phyloP scores from a whole-genome alignment of 2,113 vertebrate species.

The Coreoperca whiteheadi region DNA sequence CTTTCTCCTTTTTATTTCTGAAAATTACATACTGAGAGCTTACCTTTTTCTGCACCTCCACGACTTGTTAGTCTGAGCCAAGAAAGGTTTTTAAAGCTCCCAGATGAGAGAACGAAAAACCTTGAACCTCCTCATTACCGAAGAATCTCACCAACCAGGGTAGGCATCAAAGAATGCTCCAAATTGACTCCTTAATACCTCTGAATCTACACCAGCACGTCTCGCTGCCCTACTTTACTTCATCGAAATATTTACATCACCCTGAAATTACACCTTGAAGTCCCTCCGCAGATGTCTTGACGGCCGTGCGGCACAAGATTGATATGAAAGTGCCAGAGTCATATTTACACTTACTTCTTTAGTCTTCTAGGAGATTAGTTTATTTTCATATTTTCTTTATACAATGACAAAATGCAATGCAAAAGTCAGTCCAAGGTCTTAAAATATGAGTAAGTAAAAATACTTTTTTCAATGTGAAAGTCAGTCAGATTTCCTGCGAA shows the following conservation, averaged over 20 bases:
- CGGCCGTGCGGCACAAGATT: background rate
- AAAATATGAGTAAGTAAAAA: background rate
- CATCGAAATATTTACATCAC: constrained; percentile 42
- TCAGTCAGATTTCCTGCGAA: background rate
- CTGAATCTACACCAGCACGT: constrained; percentile 51
- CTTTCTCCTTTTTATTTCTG: constrained; percentile 28
- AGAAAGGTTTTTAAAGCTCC: constrained; percentile 41
- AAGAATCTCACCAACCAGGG: constrained; percentile 42
- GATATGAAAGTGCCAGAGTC: background rate
- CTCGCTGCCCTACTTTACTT: constrained; percentile 48
- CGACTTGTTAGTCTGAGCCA: constrained; percentile 48
- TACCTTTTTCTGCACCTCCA: constrained; percentile 36
- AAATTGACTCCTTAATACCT: constrained; percentile 66
- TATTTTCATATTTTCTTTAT: constrained; percentile 7
- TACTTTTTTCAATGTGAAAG: background rate
- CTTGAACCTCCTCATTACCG: constrained; percentile 71
- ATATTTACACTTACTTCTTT: background rate
- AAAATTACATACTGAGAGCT: constrained; percentile 19
- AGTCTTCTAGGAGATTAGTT: background rate
- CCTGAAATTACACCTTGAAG: constrained; percentile 34
- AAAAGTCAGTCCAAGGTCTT: background rate
- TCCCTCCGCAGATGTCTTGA: background rate
- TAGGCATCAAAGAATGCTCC: constrained; percentile 63
- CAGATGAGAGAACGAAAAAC: constrained; percentile 52
- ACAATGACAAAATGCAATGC: background rate